Evolutionary conservation across 1,140 invertebrate genomes (phyloP), one percentile per base, ranked within the genome.

Genomic region (Drosophila sechellia): DNA sequence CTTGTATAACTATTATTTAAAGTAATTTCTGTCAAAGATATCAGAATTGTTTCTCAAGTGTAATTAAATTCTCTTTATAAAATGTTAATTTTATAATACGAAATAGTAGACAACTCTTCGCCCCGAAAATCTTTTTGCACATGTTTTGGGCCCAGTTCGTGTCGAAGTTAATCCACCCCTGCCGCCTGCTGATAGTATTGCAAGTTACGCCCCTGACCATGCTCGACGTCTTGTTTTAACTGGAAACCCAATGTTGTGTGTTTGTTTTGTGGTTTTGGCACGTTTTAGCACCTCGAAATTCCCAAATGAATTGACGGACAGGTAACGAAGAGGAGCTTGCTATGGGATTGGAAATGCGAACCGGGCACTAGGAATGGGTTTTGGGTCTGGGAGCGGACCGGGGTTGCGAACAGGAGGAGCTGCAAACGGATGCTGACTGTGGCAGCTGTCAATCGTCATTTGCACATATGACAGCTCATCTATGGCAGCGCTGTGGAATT

Each of bases 361-460:
- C 22, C 37, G 63, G 39, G 10, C 39, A 48, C 48, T 65, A 20
- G 46, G 17, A 52, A 37, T 45, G 50, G 63, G 42, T 31, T 43
- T 55, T 27, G 27, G 35, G 42, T 25, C 4, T 25, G 39, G 15
- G 31, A 53, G 5, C 39, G 37, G 45, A 37, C 35, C 15, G 42
- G 22, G 57, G 34, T 58, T 65, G 48, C 35, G 46, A 5, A 48
- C 52, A 55, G 35, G 63, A 77, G 63, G 63, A 65, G 63, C 65
- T 69, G 73, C 39, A 20, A 55, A 59, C 74, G 63, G 59, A 68
- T 86, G 46, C 84, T 66, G 53, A 46, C 81, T 81, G 79, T 69
- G 84, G 79, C 84, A 89, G 80, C 84, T 89, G 84, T 89, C 84
- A 89, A 89, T 89, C 84, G 84, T 89, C 77, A 79, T 81, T 76